Percentiles rank a stretch among this genome's conserved stretches.
Evolutionary conservation across 2,888 invertebrate genomes (phyloP).

Genomic region (Epinotia demarniana): DNA sequence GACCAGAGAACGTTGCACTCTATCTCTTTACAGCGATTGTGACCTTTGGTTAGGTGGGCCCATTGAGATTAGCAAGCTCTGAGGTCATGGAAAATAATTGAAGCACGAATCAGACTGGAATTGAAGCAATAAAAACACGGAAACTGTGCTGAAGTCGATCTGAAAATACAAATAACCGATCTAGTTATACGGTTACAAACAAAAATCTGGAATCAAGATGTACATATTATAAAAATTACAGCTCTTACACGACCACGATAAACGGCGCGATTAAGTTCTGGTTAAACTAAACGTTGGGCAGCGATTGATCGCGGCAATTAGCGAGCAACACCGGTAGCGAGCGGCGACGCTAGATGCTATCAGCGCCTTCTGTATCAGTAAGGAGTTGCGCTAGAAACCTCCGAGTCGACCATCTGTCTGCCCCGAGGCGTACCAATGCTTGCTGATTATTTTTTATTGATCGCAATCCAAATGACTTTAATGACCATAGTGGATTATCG

Average conservation of each 20-base stretch:
- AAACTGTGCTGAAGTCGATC: too few species aligned
- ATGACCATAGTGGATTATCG: slow-evolving; percentile 21
- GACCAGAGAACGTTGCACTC: slow-evolving; percentile 36
- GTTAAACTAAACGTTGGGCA: slow-evolving; percentile 19
- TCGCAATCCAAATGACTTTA: slow-evolving; percentile 28
- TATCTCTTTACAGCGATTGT: slow-evolving; percentile 17
- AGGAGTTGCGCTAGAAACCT: slow-evolving; percentile 30
- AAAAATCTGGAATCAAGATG: background rate
- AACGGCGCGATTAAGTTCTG: slow-evolving; percentile 29
- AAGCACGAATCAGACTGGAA: too few species aligned
- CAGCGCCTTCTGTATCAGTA: slow-evolving; percentile 21
- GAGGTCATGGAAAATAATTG: background rate
- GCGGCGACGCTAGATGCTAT: slow-evolving; percentile 32
- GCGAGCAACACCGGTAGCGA: slow-evolving; percentile 34
- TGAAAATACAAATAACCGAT: too few species aligned
- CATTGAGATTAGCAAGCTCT: background rate
- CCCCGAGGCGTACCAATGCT: slow-evolving; percentile 28
- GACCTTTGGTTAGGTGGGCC: slow-evolving; percentile 7
- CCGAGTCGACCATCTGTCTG: slow-evolving; percentile 39
- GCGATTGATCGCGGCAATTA: slow-evolving; percentile 43
- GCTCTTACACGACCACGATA: background rate
- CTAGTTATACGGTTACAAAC: background rate
- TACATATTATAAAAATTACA: background rate
- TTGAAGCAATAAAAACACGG: too few species aligned
- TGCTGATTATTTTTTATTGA: slow-evolving; percentile 34